Base-by-base conservation (phyloP, 2,797 vertebrate species). In the Muraenolepis orangiensis region DNA sequence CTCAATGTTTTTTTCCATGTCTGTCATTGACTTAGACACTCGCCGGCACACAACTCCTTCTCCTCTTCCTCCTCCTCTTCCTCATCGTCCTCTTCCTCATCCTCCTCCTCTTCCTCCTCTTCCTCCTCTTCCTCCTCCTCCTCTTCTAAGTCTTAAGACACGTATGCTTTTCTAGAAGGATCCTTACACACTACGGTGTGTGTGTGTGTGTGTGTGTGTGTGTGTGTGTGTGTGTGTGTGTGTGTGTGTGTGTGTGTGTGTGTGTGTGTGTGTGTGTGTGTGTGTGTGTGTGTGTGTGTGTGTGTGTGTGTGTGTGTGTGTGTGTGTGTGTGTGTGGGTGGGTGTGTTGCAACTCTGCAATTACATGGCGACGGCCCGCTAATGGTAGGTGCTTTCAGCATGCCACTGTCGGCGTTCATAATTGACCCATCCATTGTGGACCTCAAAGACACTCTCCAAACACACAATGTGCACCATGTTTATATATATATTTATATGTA, bases 1-100 rank as follows among this genome's bases (percentile, higher is more conserved):
- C 75, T 86, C 74, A 73, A 74, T 75, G 86, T 8, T 14, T 29
- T 28, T 28, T 28, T 4, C 23, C 26, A 26, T 66, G 3, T 66
- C 61, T 66, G 46, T 66, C 61, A 66, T 66, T 66, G 13, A 66
- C n/a, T 26, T 3, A 13, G 61, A 26, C 23, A 0, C 61, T 66
- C 23, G 26, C 61, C 28, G n/a, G 8, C 26, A 26, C 61, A 13
- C 64, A n/a, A n/a, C 64, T 66, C 26, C 26, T 66, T 26, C 64
- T 66, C 64, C 28, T 66, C 28, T 6, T 66, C 11, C 64, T 29
- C 26, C 64, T 66, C 26, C 64, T 66, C 23, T n/a, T n/a, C n/a
- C n/a, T n/a, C n/a, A n/a, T n/a, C n/a, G n/a, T n/a, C n/a, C n/a
- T n/a, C n/a, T n/a, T n/a, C n/a, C n/a, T n/a, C n/a, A n/a, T n/a